These are phyloP conservation scores for Coptotermes formosanus DNA, from an alignment of 1,140 invertebrate species.

Conservation along the genomic window DNA sequence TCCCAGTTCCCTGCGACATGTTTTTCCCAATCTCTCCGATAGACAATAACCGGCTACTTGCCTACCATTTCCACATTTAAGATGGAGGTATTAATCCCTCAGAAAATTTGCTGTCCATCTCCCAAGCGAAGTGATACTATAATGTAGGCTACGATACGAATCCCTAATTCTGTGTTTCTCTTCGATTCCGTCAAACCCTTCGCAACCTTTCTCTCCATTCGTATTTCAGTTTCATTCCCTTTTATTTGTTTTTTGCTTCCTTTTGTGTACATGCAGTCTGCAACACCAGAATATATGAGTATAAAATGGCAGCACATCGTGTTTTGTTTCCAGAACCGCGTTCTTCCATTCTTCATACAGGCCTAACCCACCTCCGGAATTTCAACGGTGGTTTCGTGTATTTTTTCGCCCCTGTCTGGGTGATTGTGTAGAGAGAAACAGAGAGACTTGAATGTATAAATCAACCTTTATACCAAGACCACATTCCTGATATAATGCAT, in stretches of 20 bases:
- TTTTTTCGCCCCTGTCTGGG: not conserved
- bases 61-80: too few relatives aligned
- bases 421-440: not conserved
- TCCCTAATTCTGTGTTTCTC: too few relatives aligned
- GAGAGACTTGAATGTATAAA: not conserved
- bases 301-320: not conserved
- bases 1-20: too few relatives aligned
- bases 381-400: not conserved
- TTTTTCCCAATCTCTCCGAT: too few relatives aligned
- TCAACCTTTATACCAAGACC: not conserved
- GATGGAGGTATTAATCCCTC: too few relatives aligned
- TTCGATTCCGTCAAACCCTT: too few relatives aligned
- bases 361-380: not conserved
- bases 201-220: too few relatives aligned
- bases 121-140: too few relatives aligned
- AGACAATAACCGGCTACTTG: too few relatives aligned
- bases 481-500: not conserved
- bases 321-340: not conserved
- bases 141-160: too few relatives aligned
- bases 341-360: not conserved
- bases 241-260: not conserved
- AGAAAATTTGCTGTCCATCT: too few relatives aligned
- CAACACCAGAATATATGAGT: not conserved
- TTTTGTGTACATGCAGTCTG: not conserved
- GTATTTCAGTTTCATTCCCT: too few relatives aligned